Evolutionary conservation across 2,888 invertebrate genomes (phyloP).

Genomic region (Amiota communis): DNA sequence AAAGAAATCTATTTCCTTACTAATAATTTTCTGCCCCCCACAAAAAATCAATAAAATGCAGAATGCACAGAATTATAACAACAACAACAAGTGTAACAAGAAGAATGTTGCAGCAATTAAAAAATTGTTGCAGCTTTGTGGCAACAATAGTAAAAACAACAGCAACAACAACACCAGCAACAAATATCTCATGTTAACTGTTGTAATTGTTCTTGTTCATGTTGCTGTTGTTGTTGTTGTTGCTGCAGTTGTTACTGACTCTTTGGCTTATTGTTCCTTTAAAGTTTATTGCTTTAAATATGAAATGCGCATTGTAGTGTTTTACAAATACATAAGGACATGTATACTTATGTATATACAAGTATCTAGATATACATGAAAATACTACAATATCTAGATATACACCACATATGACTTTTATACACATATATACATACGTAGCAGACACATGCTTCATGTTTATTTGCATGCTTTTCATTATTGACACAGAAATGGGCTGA

Average conservation of each 20-base stretch:
- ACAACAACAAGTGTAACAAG: conserved; percentile 12
- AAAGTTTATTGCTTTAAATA: conserved; percentile 23
- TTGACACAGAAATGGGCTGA: conserved; percentile 28
- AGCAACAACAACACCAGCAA: too few relatives aligned
- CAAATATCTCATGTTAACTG: conserved; percentile 18
- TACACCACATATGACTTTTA: neutral
- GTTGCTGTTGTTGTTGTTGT: neutral
- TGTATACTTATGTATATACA: neutral
- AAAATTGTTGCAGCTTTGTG: conserved; percentile 29
- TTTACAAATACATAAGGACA: neutral
- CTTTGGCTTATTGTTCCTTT: neutral
- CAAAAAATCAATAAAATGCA: conserved; percentile 32
- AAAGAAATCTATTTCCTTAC: too few relatives aligned
- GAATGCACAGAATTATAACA: conserved; percentile 18
- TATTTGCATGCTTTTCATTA: conserved; percentile 18
- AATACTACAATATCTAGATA: neutral
- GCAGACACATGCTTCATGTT: conserved; percentile 6
- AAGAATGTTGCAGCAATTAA: conserved; percentile 27
- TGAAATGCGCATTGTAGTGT: conserved; percentile 7
- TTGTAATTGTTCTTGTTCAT: neutral
- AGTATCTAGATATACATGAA: neutral
- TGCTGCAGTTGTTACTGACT: neutral
- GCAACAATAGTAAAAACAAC: neutral
- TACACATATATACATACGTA: neutral
- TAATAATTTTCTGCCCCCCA: too few relatives aligned